Evolutionary conservation across 2,888 invertebrate genomes (phyloP).

Genomic region (Sinohyriopsis cumingii): DNA sequence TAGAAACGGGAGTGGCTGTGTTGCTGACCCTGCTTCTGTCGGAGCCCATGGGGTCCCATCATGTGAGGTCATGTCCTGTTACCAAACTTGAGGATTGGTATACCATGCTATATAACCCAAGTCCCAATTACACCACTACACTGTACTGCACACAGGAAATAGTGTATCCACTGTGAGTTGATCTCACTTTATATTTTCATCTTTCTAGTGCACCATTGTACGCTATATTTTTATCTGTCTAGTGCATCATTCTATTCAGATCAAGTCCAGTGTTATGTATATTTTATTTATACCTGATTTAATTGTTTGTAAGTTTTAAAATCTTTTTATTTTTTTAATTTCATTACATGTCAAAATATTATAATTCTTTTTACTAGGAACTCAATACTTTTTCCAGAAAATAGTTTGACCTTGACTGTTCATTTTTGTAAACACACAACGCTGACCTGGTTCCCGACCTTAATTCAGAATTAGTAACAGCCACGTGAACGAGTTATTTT

Average conservation of each 20-base stretch:
- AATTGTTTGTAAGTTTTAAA: too few relatives aligned
- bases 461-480: too few relatives aligned
- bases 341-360: too few relatives aligned
- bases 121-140: constrained; percentile 89
- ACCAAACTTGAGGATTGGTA: constrained; percentile 95
- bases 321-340: too few relatives aligned
- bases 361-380: too few relatives aligned
- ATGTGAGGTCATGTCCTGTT: constrained; percentile 85
- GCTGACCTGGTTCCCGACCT: too few relatives aligned
- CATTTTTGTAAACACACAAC: too few relatives aligned
- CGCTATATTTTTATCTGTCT: background rate
- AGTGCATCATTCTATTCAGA: background rate
- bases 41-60: constrained; percentile 86
- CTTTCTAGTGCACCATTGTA: background rate
- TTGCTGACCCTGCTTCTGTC: constrained; percentile 84
- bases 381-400: too few relatives aligned
- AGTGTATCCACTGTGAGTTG: constrained; percentile 91
- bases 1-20: constrained; percentile 86
- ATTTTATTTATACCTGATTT: too few relatives aligned
- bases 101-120: constrained; percentile 93
- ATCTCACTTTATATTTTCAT: background rate
- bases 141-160: constrained; percentile 97
- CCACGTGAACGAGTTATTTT: too few relatives aligned
- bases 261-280: too few relatives aligned
- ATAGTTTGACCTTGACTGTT: too few relatives aligned